Base-by-base conservation (phyloP, 2,797 vertebrate species). In the Sitta carolinensis region DNA sequence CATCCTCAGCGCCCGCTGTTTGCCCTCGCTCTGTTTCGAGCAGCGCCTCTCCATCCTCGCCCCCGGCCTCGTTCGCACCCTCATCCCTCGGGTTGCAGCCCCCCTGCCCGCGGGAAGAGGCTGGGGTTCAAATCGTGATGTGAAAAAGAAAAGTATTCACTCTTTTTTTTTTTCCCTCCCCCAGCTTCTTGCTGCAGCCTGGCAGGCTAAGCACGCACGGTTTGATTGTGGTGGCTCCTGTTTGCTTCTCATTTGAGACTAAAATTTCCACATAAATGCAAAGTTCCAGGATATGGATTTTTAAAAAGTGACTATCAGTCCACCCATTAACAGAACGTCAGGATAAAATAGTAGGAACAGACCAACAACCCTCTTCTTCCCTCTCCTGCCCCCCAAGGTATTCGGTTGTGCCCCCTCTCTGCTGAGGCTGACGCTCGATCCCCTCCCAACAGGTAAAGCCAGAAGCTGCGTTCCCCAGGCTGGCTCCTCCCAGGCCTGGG, bases 151-250 rank as follows among this genome's bases (percentile, higher is more conserved):
- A 73, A 55, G 8, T 5, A 5, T 30, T 64, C 8, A 0, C 5
- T 1, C 34, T 40, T 16, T 36, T 12, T 40, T 17, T 36, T 14
- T 45, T 18, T 0, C 12, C 3, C 7, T 40, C 6, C 7, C 16
- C 2, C 18, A 10, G 29, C 6, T 78, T 22, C 61, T 69, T 22
- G 13, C 20, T 27, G 40, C 5, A 2, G 5, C 7, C 59, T 27
- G 40, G 40, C 64, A 51, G 32, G 23, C 20, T 52, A 5, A 48
- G 52, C 29, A 18, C 2, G 0, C 13, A 1, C 0, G 0, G n/a
- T 21, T 82, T 62, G 48, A 6, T 34, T 30, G 32, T 6, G n/a
- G 17, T 19, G 10, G 32, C 4, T 72, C 0, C 1, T 23, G 29
- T 32, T 51, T 29, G 40, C 20, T 17, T 70, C 85, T 43, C n/a